phyloP scores from a whole-genome alignment of 2,797 vertebrate genomes.

The Urophycis tenuis region DNA sequence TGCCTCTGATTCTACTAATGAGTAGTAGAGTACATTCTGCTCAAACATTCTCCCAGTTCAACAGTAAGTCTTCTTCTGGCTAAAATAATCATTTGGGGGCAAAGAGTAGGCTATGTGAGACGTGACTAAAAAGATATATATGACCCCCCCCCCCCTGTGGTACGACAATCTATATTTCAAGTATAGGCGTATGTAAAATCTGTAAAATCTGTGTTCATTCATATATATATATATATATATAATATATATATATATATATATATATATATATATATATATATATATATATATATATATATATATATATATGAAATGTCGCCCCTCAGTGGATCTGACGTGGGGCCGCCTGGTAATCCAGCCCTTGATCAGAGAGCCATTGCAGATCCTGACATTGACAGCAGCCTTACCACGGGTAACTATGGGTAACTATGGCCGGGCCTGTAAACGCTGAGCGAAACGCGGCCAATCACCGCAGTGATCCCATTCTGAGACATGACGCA shows the following conservation, averaged over 20 bases:
- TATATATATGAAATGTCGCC: too few species aligned
- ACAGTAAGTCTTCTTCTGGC: too few species aligned
- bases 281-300: too few species aligned
- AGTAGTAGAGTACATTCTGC: too few species aligned
- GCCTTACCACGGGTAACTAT: conserved; percentile 40
- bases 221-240: too few species aligned
- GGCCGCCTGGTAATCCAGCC: not conserved
- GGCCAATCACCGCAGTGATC: not conserved
- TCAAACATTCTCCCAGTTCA: too few species aligned
- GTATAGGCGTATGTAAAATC: too few species aligned
- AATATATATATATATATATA: too few species aligned
- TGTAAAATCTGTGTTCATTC: not conserved
- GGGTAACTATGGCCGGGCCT: conserved; percentile 18
- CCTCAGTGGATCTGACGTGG: not conserved
- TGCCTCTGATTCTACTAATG: too few species aligned
- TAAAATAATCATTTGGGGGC: not conserved
- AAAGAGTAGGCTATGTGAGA: not conserved
- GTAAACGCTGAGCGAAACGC: conserved; percentile 20
- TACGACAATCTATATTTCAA: not conserved
- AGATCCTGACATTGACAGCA: conserved; percentile 40
- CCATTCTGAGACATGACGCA: not conserved
- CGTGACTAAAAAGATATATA: not conserved
- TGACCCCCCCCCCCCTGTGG: not conserved
- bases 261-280: too few species aligned
- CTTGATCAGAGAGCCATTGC: not conserved